phyloP scores from a whole-genome alignment of 1,140 invertebrate genomes.

The Dendroctonus valens region DNA sequence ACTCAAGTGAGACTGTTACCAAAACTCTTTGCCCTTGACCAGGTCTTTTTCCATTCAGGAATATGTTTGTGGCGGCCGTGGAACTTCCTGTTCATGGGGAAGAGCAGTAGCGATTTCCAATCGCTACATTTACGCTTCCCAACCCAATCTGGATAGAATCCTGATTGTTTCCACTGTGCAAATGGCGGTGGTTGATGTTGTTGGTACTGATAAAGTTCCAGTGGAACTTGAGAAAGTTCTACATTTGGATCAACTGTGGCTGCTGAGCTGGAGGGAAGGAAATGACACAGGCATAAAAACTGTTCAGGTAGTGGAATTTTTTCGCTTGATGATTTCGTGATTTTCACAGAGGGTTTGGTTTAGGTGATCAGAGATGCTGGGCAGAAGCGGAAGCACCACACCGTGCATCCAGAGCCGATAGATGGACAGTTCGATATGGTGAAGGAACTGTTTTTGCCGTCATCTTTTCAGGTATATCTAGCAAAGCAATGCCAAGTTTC shows the following conservation, averaged over 20 bases:
- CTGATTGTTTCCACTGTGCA: slow-evolving; percentile 72
- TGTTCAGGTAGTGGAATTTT: slow-evolving; percentile 53
- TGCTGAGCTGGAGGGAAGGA: slow-evolving; percentile 67
- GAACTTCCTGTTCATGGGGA: slow-evolving; percentile 69
- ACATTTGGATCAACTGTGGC: slow-evolving; percentile 77
- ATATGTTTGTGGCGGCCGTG: slow-evolving; percentile 69
- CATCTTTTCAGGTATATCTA: slow-evolving; percentile 44
- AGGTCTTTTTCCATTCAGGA: slow-evolving; percentile 52
- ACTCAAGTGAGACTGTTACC: slow-evolving; percentile 57
- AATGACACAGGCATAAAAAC: slow-evolving; percentile 65
- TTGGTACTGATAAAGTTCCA: slow-evolving; percentile 73
- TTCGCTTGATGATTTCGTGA: not conserved
- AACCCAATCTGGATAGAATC: slow-evolving; percentile 70
- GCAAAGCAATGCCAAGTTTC: too few relatives aligned
- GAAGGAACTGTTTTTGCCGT: slow-evolving; percentile 69
- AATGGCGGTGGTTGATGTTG: slow-evolving; percentile 73
- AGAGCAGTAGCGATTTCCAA: slow-evolving; percentile 71
- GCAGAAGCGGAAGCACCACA: slow-evolving; percentile 74
- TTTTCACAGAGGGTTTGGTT: slow-evolving; percentile 6
- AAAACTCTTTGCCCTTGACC: not conserved
- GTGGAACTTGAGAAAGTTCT: slow-evolving; percentile 72
- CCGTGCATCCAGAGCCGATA: slow-evolving; percentile 77
- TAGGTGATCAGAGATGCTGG: slow-evolving; percentile 72
- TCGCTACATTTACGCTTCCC: slow-evolving; percentile 73
- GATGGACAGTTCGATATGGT: slow-evolving; percentile 79